A percentile compares a stretch with the other conserved stretches of the same genome.
These are phyloP conservation scores for Pollachius pollachius DNA, from an alignment of 2,113 vertebrate genomes.

Conservation along the genomic window DNA sequence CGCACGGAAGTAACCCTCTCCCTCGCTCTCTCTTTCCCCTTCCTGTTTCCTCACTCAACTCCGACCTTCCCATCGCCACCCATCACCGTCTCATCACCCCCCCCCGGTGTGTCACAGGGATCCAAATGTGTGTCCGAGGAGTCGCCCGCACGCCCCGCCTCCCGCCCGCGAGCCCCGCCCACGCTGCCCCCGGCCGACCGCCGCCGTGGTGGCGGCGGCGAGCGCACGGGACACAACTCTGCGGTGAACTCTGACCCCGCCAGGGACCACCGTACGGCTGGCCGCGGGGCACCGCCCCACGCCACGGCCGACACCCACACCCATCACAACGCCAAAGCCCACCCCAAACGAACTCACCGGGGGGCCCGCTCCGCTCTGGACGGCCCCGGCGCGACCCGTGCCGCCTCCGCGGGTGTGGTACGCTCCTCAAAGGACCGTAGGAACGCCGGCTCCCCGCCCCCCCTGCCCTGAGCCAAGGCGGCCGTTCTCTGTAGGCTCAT, in stretches of 20 bases:
- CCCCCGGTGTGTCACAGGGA: slow-evolving; percentile 59
- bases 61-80: slow-evolving; percentile 6
- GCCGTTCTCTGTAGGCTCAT: too few relatives aligned
- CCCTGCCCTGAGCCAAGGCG: slow-evolving; percentile 30
- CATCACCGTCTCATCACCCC: slow-evolving; percentile 1
- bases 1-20: not conserved
- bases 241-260: slow-evolving; percentile 35
- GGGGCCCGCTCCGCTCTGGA: slow-evolving; percentile 33
- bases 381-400: slow-evolving; percentile 12
- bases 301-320: not conserved
- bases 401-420: slow-evolving; percentile 28
- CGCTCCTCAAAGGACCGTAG: slow-evolving; percentile 15
- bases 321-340: slow-evolving; percentile 29
- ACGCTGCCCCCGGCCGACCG: too few relatives aligned
- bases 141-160: slow-evolving; percentile 26
- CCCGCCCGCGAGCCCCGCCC: not conserved
- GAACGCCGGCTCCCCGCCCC: slow-evolving; percentile 13
- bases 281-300: slow-evolving; percentile 7
- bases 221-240: too few relatives aligned
- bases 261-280: not conserved
- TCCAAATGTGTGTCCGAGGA: slow-evolving; percentile 61
- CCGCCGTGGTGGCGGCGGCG: too few relatives aligned
- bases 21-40: not conserved
- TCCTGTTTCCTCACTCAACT: not conserved
- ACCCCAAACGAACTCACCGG: slow-evolving; percentile 37